A percentile compares a stretch with the other conserved stretches of the same genome.
Evolutionary conservation across 2,113 vertebrate genomes (phyloP).

Genomic region (Deroptyus accipitrinus): DNA sequence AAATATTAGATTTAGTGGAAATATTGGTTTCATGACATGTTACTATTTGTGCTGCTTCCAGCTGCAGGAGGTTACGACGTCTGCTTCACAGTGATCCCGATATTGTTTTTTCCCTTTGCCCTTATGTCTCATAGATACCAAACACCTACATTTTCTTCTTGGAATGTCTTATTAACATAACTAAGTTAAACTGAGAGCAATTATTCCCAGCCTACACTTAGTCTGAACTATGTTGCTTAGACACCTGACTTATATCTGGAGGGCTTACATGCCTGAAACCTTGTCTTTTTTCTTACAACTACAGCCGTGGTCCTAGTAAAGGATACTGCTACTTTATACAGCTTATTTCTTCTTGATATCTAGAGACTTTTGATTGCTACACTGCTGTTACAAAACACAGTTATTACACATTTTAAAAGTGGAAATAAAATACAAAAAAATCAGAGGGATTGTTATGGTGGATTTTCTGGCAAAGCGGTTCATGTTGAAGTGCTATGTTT

Average conservation of each 20-base stretch:
- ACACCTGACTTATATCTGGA: neutral
- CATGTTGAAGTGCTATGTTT: neutral
- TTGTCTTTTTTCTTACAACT: neutral
- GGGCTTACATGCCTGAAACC: neutral
- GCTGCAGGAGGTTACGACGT: neutral
- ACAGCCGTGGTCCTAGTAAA: neutral
- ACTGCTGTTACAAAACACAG: neutral
- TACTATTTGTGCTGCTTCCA: neutral
- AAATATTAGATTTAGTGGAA: neutral
- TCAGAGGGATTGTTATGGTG: neutral
- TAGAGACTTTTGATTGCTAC: neutral
- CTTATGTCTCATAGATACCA: neutral
- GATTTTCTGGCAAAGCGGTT: neutral
- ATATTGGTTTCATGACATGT: neutral
- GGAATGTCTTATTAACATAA: neutral
- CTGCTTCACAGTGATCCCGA: neutral
- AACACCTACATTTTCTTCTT: neutral
- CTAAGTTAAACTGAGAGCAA: neutral
- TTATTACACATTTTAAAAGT: neutral
- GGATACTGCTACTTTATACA: neutral
- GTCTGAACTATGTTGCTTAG: neutral
- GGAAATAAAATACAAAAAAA: neutral
- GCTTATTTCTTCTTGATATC: neutral
- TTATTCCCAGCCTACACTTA: neutral
- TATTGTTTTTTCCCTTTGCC: neutral